Base-by-base conservation (phyloP, 92 coral and sea anemone genomes). In the Zoanthus sociatus region DNA sequence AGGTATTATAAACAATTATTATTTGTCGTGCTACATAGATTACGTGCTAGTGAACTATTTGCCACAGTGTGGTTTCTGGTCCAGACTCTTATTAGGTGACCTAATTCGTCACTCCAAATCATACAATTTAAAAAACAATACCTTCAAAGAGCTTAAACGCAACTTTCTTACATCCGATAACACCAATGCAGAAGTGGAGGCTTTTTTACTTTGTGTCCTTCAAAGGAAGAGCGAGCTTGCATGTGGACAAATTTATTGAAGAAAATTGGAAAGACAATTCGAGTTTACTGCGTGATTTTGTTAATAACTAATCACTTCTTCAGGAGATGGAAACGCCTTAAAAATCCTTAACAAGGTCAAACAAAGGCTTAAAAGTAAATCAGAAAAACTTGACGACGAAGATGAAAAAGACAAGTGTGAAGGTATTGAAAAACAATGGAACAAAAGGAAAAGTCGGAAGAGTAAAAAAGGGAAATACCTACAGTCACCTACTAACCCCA, bases 401-500 rank as follows among this genome's bases (percentile, higher is more conserved):
- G 54, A 5, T 50, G 54, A 50, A 1, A 50, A 50, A 50, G 7
- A 50, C 12, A 17, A 70, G 12, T 5, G 33, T 10, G 58, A 11
- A 31, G 53, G 14, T 9, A 77, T 64, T 11, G 76, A 70, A 70
- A 79, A 83, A 32, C 32, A 83, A 63, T 83, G 87, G 87, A 70
- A 67, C 33, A 83, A 83, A 67, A 61, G 67, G 74, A 47, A 15
- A 26, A 48, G 7, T 26, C 7, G 15, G 26, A 71, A n/a, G 6
- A 69, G 47, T 46, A 83, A 70, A 30, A 83, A 32, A 26, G 87
- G 87, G 17, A 83, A 83, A 67, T 83, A 83, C 53, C 78, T 63
- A 1, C 13, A 55, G 3, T 37, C 87, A 10, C 56, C 87, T 13
- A n/a, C n/a, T 1, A 63, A 33, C 12, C 72, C 45, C 8, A 18